Conservation (phyloP, 2,888 invertebrate species). For the Pyrrhia umbra region DNA sequence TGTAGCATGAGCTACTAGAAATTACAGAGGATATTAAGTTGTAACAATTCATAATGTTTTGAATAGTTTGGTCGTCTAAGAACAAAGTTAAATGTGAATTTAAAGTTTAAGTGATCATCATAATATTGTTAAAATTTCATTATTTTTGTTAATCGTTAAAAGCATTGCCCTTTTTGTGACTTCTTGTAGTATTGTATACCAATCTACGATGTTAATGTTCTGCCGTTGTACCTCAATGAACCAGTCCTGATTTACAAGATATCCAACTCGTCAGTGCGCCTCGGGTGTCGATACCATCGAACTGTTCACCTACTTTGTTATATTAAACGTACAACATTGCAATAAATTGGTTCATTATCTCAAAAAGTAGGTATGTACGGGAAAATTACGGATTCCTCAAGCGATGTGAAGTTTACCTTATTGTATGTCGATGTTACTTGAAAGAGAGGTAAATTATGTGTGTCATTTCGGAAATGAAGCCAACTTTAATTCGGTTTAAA, state of each 20-base stretch:
- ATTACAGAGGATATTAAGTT: background rate
- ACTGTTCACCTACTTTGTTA: slow-evolving; percentile 49
- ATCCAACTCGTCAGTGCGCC: slow-evolving; percentile 41
- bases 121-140: background rate
- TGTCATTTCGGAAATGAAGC: background rate
- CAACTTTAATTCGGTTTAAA: background rate
- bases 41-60: background rate
- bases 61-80: background rate
- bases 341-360: slow-evolving; percentile 41
- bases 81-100: background rate
- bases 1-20: slow-evolving; percentile 4
- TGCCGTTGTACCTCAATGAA: slow-evolving; percentile 16
- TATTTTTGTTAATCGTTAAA: background rate
- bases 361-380: slow-evolving; percentile 30
- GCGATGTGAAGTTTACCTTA: slow-evolving; percentile 2
- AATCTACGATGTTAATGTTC: slow-evolving; percentile 4
- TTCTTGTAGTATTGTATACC: background rate
- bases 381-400: slow-evolving; percentile 20
- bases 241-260: slow-evolving; percentile 35
- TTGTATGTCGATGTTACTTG: background rate
- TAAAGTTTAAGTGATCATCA: background rate
- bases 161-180: background rate
- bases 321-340: slow-evolving; percentile 36
- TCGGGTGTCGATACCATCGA: slow-evolving; percentile 48
- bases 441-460: background rate